Evolutionary conservation across 2,113 vertebrate species (phyloP).

Genomic region (Podarcis raffonei): DNA sequence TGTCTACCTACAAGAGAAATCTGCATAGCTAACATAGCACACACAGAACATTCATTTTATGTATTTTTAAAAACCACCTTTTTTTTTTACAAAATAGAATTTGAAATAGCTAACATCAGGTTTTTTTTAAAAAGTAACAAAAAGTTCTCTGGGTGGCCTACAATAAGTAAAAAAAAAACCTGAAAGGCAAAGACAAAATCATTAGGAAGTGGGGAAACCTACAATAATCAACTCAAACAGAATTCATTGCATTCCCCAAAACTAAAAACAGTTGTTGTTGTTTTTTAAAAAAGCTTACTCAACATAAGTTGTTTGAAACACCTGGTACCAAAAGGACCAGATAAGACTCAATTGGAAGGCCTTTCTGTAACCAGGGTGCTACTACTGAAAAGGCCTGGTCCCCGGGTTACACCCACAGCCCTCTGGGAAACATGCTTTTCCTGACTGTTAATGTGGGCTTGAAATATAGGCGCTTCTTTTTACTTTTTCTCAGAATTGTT

Average conservation of each 20-base stretch:
- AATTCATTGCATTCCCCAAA: no score
- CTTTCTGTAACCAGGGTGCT: no score
- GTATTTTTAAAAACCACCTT: not conserved
- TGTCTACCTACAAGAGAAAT: conserved; percentile 1
- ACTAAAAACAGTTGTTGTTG: no score
- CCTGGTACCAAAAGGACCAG: no score
- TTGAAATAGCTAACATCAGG: not conserved
- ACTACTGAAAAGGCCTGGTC: no score
- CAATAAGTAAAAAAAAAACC: not conserved
- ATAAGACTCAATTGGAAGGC: no score
- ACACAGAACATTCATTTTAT: conserved; percentile 12
- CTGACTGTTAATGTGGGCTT: not conserved
- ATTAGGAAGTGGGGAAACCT: no score
- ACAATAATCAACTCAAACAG: no score
- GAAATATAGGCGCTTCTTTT: not conserved
- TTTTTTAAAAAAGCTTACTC: no score
- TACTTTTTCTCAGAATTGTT: not conserved
- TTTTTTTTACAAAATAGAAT: conserved; percentile 2
- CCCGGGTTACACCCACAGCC: not conserved
- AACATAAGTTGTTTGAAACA: no score
- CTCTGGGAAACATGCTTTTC: not conserved
- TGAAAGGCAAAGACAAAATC: not conserved
- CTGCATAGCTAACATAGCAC: not conserved
- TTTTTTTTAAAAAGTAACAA: not conserved
- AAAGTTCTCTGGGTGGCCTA: no score